These are phyloP conservation scores for western clawed frog (Xenopus tropicalis) DNA, from an alignment of 2,113 vertebrate genomes.

Conservation along the genomic window DNA sequence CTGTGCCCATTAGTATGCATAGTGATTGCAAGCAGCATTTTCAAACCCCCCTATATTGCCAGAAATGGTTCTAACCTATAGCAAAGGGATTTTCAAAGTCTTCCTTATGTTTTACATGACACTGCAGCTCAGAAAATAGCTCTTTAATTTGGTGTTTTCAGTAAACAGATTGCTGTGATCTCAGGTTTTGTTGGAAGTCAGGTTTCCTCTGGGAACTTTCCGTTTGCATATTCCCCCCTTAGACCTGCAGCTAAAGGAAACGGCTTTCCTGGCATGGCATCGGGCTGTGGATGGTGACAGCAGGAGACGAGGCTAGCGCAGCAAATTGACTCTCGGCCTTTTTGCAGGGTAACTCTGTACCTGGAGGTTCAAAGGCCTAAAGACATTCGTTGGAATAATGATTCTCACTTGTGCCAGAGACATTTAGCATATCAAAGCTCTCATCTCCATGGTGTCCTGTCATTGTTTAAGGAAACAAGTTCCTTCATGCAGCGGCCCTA, in stretches of 20 bases:
- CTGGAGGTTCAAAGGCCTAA: constrained; percentile 58
- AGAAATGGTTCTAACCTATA: too few species aligned
- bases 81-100: too few species aligned
- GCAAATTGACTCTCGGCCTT: constrained; percentile 52
- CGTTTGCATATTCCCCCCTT: too few species aligned
- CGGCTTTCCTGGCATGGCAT: constrained; percentile 37
- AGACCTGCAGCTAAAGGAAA: background rate
- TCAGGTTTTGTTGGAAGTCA: too few species aligned
- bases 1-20: too few species aligned
- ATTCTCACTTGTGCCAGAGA: constrained; percentile 50
- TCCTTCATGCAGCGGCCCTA: constrained; percentile 4
- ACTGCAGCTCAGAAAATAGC: too few species aligned
- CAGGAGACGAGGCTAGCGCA: constrained; percentile 48
- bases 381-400: constrained; percentile 51
- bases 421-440: constrained; percentile 63
- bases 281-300: constrained; percentile 49
- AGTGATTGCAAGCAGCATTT: too few species aligned
- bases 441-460: constrained; percentile 26
- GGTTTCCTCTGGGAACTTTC: too few species aligned
- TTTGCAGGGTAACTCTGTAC: constrained; percentile 52
- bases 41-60: too few species aligned
- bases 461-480: constrained; percentile 47
- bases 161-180: too few species aligned
- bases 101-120: too few species aligned
- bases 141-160: too few species aligned